A percentile compares a stretch with the other conserved stretches of the same genome.
Conservation (phyloP, 2,888 invertebrate genomes). For the Acrobasis repandana region DNA sequence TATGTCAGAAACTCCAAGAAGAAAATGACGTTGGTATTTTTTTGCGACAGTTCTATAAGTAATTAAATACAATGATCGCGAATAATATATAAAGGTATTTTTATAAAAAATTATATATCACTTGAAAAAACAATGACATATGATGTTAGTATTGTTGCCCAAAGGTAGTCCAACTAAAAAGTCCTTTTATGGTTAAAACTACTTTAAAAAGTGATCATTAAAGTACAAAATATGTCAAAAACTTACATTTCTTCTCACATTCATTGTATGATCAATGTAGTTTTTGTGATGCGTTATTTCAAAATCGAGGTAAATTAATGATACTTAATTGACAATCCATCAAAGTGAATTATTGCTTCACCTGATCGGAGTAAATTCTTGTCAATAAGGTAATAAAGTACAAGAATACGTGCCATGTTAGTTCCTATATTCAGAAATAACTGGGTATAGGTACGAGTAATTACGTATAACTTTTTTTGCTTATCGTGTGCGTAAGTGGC, state of each 20-base stretch:
- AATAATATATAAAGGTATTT: not conserved
- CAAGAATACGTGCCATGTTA: too few relatives aligned
- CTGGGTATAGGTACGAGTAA: too few relatives aligned
- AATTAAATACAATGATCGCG: too few relatives aligned
- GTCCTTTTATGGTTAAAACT: not conserved
- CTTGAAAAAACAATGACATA: constrained; percentile 7
- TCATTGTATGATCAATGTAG: not conserved
- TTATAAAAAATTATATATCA: not conserved
- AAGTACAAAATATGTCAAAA: not conserved
- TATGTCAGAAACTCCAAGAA: too few relatives aligned
- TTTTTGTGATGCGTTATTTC: not conserved
- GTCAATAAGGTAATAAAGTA: not conserved
- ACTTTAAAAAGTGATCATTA: not conserved
- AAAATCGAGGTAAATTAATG: not conserved
- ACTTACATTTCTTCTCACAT: not conserved
- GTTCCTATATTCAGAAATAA: not conserved
- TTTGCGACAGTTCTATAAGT: too few relatives aligned
- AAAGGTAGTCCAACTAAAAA: constrained; percentile 7
- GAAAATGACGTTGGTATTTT: too few relatives aligned
- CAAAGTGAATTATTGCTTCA: not conserved
- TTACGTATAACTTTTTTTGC: too few relatives aligned
- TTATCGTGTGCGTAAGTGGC: too few relatives aligned
- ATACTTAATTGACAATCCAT: not conserved
- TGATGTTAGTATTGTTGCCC: not conserved
- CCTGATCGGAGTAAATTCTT: not conserved